A percentile compares a stretch with the other conserved stretches of the same genome.
Conservation (phyloP, 1,140 invertebrate genomes). For the Acromyrmex heyeri region DNA sequence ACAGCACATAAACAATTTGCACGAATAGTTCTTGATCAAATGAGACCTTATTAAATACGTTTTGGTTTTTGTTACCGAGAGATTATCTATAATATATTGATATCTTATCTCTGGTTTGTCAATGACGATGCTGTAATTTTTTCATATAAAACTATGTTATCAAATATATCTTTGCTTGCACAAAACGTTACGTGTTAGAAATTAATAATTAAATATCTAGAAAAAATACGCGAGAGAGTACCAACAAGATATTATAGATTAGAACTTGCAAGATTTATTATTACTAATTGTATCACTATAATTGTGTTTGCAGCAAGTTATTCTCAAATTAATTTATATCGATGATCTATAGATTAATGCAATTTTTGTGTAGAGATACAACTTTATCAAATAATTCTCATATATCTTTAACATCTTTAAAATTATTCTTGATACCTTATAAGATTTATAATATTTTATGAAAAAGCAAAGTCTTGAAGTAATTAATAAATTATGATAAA, state of each 20-base stretch:
- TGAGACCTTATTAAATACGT: background rate
- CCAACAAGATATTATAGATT: conserved; percentile 5
- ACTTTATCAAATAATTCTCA: background rate
- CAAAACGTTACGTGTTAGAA: background rate
- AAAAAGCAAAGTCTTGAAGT: background rate
- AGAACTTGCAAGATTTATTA: conserved; percentile 5
- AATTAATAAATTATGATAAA: background rate
- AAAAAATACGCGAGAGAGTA: background rate
- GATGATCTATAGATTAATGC: conserved; percentile 20
- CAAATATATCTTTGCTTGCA: background rate
- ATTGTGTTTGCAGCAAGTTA: background rate
- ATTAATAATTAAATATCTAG: conserved; percentile 8
- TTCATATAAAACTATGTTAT: conserved; percentile 21
- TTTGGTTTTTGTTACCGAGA: background rate
- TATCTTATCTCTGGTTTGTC: conserved; percentile 29
- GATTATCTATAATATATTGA: conserved; percentile 8
- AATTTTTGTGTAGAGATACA: background rate
- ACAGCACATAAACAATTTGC: background rate
- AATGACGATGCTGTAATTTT: conserved; percentile 21
- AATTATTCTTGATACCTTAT: background rate
- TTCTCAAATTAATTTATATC: conserved; percentile 1
- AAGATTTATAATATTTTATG: background rate
- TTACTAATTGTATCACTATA: background rate
- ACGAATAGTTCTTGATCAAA: background rate
- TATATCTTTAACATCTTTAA: background rate